phyloP scores from a whole-genome alignment of 2,888 invertebrate species.

The Achlya flavicornis region DNA sequence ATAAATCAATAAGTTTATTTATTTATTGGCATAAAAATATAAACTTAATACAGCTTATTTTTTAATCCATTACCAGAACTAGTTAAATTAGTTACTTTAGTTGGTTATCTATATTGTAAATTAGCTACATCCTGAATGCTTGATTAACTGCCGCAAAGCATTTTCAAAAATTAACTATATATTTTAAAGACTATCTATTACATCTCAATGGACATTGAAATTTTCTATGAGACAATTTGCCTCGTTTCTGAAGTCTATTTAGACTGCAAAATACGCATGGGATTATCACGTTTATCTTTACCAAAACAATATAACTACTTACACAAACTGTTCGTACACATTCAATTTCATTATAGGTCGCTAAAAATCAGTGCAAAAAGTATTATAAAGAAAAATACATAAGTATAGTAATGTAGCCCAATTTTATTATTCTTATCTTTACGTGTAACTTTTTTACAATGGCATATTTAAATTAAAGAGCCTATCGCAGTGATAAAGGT shows the following conservation, averaged over 20 bases:
- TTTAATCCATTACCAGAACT: too few relatives aligned
- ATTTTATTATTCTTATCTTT: background rate
- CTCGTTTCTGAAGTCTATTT: background rate
- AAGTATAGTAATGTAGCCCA: background rate
- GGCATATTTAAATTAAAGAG: constrained; percentile 13
- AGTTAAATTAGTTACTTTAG: too few relatives aligned
- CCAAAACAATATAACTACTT: background rate
- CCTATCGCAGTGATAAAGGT: constrained; percentile 37
- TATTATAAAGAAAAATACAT: background rate
- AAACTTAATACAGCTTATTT: too few relatives aligned
- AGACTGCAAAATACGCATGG: background rate
- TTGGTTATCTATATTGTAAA: too few relatives aligned
- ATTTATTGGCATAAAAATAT: too few relatives aligned
- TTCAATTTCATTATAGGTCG: background rate
- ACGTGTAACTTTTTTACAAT: background rate
- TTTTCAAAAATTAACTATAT: background rate
- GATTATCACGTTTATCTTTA: background rate
- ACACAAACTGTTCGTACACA: too few relatives aligned
- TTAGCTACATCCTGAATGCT: background rate
- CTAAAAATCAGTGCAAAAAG: background rate
- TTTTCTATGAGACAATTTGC: too few relatives aligned
- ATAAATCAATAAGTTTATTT: background rate
- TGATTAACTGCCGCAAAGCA: background rate
- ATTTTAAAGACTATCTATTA: too few relatives aligned
- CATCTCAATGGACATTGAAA: too few relatives aligned